phyloP scores from a whole-genome alignment of 2,888 invertebrate species.

The Drepana falcataria region DNA sequence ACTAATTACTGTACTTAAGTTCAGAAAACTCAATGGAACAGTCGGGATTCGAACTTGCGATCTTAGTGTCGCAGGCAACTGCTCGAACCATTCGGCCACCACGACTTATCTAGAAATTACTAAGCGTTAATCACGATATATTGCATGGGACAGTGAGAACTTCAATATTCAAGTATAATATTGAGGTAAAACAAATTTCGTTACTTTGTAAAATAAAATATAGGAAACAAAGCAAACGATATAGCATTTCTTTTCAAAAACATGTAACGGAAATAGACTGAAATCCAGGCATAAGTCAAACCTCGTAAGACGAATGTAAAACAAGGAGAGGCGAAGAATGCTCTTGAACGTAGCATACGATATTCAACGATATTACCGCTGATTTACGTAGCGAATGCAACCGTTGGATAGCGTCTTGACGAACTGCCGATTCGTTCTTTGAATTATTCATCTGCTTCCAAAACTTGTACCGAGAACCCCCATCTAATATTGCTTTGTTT shows the following conservation, averaged over 20 bases:
- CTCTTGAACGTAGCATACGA: conserved; percentile 53
- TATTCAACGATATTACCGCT: conserved; percentile 56
- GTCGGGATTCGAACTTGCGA: no score
- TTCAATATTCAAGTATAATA: no score
- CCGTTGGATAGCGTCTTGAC: conserved; percentile 56
- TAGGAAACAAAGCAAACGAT: conserved; percentile 1
- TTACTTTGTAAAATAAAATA: background rate
- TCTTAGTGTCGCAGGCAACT: no score
- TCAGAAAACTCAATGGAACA: no score
- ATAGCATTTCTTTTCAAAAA: conserved; percentile 11
- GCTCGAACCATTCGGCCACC: no score
- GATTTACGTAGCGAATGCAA: conserved; percentile 70
- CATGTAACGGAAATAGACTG: conserved; percentile 23
- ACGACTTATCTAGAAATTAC: no score
- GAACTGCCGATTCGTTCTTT: conserved; percentile 69
- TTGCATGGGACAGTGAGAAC: no score
- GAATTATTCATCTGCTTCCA: conserved; percentile 72
- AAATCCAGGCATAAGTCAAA: conserved; percentile 25
- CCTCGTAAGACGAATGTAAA: conserved; percentile 39
- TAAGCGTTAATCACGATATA: no score
- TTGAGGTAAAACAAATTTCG: background rate
- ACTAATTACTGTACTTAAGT: no score
- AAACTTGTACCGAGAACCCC: conserved; percentile 54
- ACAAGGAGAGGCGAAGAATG: conserved; percentile 46
- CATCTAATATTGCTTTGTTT: conserved; percentile 67